A percentile compares a stretch with the other conserved stretches of the same genome.
Evolutionary conservation across 2,113 vertebrate genomes (phyloP).

Genomic region (Hassar affinis): DNA sequence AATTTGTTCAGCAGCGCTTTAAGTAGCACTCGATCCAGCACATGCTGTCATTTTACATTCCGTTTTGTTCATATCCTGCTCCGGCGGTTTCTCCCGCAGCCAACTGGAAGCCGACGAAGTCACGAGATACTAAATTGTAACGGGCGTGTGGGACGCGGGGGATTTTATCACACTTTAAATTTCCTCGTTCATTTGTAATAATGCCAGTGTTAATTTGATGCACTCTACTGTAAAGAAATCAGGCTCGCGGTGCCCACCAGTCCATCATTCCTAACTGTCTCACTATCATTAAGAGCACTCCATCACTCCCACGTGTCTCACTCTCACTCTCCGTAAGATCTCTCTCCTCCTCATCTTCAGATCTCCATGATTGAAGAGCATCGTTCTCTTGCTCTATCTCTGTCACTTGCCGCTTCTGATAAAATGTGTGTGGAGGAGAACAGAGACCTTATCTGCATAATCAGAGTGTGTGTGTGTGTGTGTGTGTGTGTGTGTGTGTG

Average conservation of each 20-base stretch:
- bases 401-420: conserved; percentile 12
- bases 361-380: not conserved
- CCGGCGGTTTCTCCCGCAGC: too few species aligned
- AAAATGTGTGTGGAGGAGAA: conserved; percentile 18
- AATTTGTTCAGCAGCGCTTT: not conserved
- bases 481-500: conserved; percentile 25
- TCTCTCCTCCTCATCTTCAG: not conserved
- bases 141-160: not conserved
- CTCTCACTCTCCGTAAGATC: conserved; percentile 21
- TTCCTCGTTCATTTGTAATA: not conserved
- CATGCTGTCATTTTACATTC: too few species aligned
- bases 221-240: not conserved
- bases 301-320: not conserved
- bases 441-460: conserved; percentile 38
- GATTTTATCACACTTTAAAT: not conserved
- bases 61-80: too few species aligned
- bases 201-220: not conserved
- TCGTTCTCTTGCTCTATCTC: not conserved
- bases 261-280: not conserved
- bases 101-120: too few species aligned
- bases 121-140: too few species aligned
- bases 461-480: conserved; percentile 24
- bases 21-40: too few species aligned
- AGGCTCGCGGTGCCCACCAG: not conserved
- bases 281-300: conserved; percentile 3